phyloP scores from a whole-genome alignment of 2,888 invertebrate genomes.

The Willowsia nigromaculata region DNA sequence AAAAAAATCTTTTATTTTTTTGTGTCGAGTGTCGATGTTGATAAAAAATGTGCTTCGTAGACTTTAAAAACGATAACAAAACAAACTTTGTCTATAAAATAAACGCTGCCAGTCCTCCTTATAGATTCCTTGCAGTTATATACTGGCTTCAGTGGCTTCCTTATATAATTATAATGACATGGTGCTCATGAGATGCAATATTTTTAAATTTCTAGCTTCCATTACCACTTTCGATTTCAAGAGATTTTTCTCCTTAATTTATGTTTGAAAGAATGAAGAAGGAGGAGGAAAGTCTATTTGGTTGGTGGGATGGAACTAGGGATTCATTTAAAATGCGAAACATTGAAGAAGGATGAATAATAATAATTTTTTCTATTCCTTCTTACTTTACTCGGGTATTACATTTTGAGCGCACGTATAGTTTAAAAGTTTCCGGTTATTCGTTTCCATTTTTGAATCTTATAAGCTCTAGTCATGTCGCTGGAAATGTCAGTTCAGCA shows the following conservation, averaged over 20 bases:
- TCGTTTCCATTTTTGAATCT: not conserved
- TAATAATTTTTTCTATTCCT: not conserved
- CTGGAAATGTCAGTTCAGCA: slow-evolving; percentile 1
- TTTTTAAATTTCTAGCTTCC: slow-evolving; percentile 12
- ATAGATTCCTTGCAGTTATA: too few species aligned
- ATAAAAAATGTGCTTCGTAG: slow-evolving; percentile 46
- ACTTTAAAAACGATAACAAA: slow-evolving; percentile 45
- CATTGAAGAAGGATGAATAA: not conserved
- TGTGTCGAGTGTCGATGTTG: slow-evolving; percentile 49
- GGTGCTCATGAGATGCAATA: not conserved
- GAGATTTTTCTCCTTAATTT: slow-evolving; percentile 18
- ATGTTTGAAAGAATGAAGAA: slow-evolving; percentile 3
- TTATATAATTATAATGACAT: not conserved
- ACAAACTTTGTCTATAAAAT: slow-evolving; percentile 28
- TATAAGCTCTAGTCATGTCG: not conserved
- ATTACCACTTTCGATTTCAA: slow-evolving; percentile 25
- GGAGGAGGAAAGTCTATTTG: not conserved
- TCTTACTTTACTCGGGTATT: not conserved
- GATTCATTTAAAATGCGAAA: not conserved
- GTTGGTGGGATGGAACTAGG: not conserved
- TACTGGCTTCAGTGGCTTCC: not conserved
- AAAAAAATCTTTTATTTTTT: slow-evolving; percentile 21
- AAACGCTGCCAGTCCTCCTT: too few species aligned
- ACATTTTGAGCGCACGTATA: not conserved
- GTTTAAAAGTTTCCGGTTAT: not conserved